Evolutionary conservation across 1,140 invertebrate genomes (phyloP).

Genomic region (Theocolax elegans): DNA sequence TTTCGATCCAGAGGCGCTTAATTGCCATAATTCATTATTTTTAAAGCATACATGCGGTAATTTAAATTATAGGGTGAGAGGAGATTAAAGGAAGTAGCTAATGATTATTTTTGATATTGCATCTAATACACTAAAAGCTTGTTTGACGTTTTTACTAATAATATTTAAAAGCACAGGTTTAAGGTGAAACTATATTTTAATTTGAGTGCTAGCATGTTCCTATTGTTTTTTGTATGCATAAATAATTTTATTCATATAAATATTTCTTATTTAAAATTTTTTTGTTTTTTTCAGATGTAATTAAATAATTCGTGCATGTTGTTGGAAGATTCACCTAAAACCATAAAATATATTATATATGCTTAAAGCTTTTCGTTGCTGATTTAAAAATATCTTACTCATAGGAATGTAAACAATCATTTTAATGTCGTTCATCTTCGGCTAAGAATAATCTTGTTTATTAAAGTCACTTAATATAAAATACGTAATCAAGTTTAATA

Average conservation of each 20-base stretch:
- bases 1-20: neutral
- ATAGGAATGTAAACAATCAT: too few relatives aligned
- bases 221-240: neutral
- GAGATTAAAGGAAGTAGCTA: neutral
- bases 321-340: too few relatives aligned
- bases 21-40: slow-evolving; percentile 7
- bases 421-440: too few relatives aligned
- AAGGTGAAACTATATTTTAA: neutral
- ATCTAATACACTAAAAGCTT: neutral
- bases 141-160: neutral
- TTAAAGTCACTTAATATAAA: too few relatives aligned
- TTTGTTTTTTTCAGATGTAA: neutral
- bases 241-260: neutral
- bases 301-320: too few relatives aligned
- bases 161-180: slow-evolving; percentile 9
- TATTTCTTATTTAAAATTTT: neutral
- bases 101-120: slow-evolving; percentile 5
- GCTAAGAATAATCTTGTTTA: too few relatives aligned
- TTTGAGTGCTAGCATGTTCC: neutral
- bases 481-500: too few relatives aligned
- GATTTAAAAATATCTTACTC: too few relatives aligned
- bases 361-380: too few relatives aligned
- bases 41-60: neutral
- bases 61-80: slow-evolving; percentile 7
- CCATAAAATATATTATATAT: too few relatives aligned